Evolutionary conservation across 2,888 invertebrate genomes (phyloP), one percentile per base, ranked within the genome.

Genomic region (Pristionchus fissidentatus): DNA sequence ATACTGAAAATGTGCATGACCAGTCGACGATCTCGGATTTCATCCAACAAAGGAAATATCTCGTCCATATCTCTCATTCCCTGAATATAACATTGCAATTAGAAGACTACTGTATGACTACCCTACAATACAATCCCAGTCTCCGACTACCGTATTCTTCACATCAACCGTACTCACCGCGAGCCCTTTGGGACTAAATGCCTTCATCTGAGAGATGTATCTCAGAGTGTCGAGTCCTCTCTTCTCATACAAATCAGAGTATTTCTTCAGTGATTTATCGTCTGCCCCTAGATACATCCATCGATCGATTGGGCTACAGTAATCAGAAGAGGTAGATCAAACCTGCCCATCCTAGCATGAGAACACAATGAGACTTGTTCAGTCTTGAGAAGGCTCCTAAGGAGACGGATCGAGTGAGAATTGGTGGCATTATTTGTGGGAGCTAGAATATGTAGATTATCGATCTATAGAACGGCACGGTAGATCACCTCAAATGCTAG

Each of bases 201-300:
- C 80, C 43, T 80, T 80, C 80, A 60, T 60, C 26, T 57, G 29
- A 8, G 80, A 43, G 13, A 43, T 80, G 43, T 41, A 80, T 80
- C 80, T 38, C 13, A 75, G 38, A 3, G 60, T 75, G n/a, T 73
- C 79, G 62, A 57, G 3, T 85, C 88, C 88, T 85, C 55, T 86
- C 83, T 80, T 86, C 84, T 86, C 86, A 73, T 88, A 88, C 62
- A 87, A 85, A 32, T 84, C 81, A n/a, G 87, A 86, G 82, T 88
- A 88, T 41, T 88, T 88, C 77, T 86, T 85, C 35, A 88, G 84
- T 70, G 86, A 85, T 62, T 85, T 85, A 43, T 86, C 85, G 80
- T 86, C 85, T 10, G 88, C 87, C 10, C 88, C 88, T n/a, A 86
- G 32, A 35, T 70, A n/a, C 8, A n/a, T n/a, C 60, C 7, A 60